Percentiles rank a stretch among this genome's conserved stretches.
phyloP scores from a whole-genome alignment of 1,140 invertebrate genomes.

The Macrocentrus cingulum region DNA sequence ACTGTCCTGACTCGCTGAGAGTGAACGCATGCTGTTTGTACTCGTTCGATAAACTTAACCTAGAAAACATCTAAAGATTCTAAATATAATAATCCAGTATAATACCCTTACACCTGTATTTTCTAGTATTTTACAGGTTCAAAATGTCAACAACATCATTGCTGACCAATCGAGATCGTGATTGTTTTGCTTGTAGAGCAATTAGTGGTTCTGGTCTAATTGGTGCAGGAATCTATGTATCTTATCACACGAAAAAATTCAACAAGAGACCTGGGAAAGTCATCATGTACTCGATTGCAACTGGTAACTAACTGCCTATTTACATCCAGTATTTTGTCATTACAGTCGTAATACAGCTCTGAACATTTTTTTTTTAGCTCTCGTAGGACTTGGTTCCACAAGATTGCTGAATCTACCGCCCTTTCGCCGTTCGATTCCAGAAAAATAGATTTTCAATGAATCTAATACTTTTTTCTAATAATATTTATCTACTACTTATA shows the following conservation, averaged over 20 bases:
- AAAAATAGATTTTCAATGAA: not conserved
- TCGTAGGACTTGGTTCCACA: slow-evolving; percentile 38
- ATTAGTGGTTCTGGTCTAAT: slow-evolving; percentile 51
- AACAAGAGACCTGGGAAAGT: slow-evolving; percentile 36
- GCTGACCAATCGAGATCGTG: slow-evolving; percentile 38
- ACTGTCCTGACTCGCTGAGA: no score
- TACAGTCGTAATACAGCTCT: no score
- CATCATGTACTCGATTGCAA: slow-evolving; percentile 40
- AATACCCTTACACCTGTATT: no score
- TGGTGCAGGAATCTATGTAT: slow-evolving; percentile 51
- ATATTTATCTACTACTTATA: no score
- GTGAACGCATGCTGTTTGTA: no score
- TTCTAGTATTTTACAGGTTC: no score
- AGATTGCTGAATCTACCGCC: slow-evolving; percentile 46
- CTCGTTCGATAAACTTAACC: no score
- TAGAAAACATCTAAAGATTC: no score
- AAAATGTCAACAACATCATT: slow-evolving; percentile 14
- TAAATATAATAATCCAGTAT: no score
- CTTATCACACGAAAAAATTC: slow-evolving; percentile 44
- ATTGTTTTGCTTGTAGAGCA: slow-evolving; percentile 50
- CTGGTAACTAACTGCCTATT: slow-evolving; percentile 34
- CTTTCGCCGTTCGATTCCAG: slow-evolving; percentile 38
- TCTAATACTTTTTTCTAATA: no score
- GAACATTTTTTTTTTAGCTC: slow-evolving; percentile 37
- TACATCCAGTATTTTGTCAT: no score